Conservation (phyloP, 2,797 vertebrate species). For the Parambassis ranga region DNA sequence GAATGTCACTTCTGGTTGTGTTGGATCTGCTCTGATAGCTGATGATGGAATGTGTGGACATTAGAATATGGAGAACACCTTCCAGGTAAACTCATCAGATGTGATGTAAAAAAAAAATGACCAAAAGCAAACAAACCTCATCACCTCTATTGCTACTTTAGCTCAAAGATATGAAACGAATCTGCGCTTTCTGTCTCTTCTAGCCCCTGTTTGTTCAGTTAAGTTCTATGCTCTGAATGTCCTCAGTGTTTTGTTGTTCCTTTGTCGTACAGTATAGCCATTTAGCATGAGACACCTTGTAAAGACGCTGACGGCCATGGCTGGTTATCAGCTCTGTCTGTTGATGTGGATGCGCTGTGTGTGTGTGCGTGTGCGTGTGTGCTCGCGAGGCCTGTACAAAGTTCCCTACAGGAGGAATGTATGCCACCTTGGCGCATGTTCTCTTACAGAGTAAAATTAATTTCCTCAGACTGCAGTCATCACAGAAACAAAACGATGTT, state of each 20-base stretch:
- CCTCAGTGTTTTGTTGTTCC: neutral
- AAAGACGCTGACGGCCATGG: conserved; percentile 4
- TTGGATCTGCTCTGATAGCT: conserved; percentile 36
- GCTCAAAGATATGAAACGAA: conserved; percentile 3
- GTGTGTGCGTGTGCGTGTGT: no score
- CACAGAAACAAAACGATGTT: conserved; percentile 65
- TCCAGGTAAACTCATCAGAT: neutral
- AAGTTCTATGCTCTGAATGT: neutral
- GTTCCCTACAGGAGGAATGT: conserved; percentile 91
- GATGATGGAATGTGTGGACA: conserved; percentile 83
- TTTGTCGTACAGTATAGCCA: neutral
- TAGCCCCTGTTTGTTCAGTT: neutral
- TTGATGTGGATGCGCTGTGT: conserved; percentile 67
- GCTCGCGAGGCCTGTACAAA: conserved; percentile 81
- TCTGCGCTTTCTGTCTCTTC: neutral
- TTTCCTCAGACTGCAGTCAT: conserved; percentile 72
- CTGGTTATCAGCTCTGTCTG: conserved; percentile 78
- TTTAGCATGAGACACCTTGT: neutral
- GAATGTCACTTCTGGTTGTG: conserved; percentile 14
- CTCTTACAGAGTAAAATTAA: conserved; percentile 41
- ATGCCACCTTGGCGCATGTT: conserved; percentile 79
- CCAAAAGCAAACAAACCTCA: neutral
- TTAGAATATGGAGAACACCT: conserved; percentile 31
- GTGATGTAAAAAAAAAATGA: neutral
- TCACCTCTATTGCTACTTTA: neutral